phyloP scores from a whole-genome alignment of 37 sponge, comb jelly and placozoan genomes.

The Crambe crambe region DNA sequence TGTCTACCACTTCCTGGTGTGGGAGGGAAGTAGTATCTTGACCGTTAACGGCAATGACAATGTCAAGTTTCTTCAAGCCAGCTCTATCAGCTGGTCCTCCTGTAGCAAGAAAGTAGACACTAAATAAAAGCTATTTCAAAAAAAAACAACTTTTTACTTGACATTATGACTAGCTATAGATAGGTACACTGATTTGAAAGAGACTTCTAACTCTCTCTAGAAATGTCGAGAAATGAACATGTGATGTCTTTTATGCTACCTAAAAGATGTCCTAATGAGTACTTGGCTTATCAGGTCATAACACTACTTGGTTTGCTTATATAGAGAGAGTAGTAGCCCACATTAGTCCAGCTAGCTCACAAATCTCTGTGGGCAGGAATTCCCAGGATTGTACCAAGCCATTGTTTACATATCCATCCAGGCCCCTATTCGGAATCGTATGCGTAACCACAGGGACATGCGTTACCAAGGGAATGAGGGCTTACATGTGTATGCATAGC shows the following conservation, averaged over 20 bases:
- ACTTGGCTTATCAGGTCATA: no score
- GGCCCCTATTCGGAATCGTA: no score
- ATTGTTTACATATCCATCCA: not conserved
- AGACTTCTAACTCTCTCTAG: no score
- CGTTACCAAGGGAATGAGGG: no score
- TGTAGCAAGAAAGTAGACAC: not conserved
- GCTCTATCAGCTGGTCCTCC: slow-evolving; percentile 70
- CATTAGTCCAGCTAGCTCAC: not conserved
- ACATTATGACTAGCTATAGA: no score
- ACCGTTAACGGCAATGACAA: slow-evolving; percentile 68
- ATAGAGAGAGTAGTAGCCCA: not conserved
- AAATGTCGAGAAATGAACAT: no score
- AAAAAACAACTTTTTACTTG: not conserved
- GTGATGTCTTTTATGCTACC: no score
- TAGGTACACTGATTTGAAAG: no score
- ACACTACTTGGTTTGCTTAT: not conserved
- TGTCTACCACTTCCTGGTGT: slow-evolving; percentile 49
- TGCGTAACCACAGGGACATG: no score
- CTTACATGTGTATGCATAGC: no score
- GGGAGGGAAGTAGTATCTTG: slow-evolving; percentile 21
- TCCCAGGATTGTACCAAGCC: not conserved
- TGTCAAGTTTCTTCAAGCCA: slow-evolving; percentile 56
- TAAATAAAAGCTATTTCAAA: not conserved
- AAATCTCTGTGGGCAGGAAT: no score
- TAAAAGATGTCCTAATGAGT: no score